phyloP scores from a whole-genome alignment of 1,140 invertebrate genomes.

The Solenopsis fugax region DNA sequence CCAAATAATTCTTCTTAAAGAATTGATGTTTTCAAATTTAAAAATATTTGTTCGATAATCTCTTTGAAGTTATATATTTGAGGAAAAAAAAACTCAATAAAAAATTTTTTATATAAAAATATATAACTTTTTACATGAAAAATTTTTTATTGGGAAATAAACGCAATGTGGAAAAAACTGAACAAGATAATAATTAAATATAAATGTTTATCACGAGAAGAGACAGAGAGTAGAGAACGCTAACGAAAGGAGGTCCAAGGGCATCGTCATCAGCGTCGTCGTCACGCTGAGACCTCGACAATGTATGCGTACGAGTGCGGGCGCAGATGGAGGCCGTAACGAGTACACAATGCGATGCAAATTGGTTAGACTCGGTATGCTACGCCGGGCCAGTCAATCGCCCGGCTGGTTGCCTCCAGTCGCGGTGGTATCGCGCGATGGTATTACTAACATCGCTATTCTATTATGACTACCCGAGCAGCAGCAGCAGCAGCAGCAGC shows the following conservation, averaged over 20 bases:
- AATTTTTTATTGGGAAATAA: too few relatives aligned
- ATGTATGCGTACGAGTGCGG: slow-evolving; percentile 31
- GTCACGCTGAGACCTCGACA: slow-evolving; percentile 31
- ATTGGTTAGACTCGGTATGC: slow-evolving; percentile 83
- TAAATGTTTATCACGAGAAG: background rate
- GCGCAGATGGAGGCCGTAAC: slow-evolving; percentile 81
- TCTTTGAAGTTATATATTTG: background rate
- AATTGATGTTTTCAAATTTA: slow-evolving; percentile 3
- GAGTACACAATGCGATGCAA: slow-evolving; percentile 86
- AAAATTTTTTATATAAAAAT: too few relatives aligned
- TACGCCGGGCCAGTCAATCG: slow-evolving; percentile 71
- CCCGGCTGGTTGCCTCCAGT: slow-evolving; percentile 73
- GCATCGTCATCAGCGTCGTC: slow-evolving; percentile 20
- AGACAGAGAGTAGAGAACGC: background rate
- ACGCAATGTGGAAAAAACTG: too few relatives aligned
- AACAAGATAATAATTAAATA: background rate
- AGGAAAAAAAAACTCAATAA: background rate
- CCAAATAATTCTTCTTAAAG: background rate
- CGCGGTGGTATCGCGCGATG: slow-evolving; percentile 77
- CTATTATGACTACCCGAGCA: slow-evolving; percentile 84
- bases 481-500: background rate
- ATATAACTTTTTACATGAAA: too few relatives aligned
- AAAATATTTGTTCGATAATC: background rate
- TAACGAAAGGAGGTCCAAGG: background rate
- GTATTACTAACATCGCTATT: slow-evolving; percentile 87